Percentiles rank a stretch among this genome's conserved stretches.
Conservation (phyloP, 2,797 vertebrate species). For the Amblyraja radiata region DNA sequence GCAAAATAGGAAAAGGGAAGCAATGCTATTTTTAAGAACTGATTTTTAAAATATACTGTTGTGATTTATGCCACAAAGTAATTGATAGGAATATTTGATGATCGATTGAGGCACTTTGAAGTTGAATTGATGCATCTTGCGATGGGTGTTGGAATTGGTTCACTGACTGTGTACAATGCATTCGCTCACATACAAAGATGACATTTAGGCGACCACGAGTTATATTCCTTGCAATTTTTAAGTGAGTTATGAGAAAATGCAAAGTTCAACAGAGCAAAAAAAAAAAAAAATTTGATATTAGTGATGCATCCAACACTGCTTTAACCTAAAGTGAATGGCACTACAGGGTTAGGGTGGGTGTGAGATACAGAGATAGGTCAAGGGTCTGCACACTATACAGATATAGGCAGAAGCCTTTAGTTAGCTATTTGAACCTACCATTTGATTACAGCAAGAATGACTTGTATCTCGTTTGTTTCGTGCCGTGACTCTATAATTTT, state of each 20-base stretch:
- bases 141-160: background rate
- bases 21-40: constrained; percentile 50
- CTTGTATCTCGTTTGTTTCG: background rate
- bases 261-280: too few relatives aligned
- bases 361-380: background rate
- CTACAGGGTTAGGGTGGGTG: background rate
- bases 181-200: too few relatives aligned
- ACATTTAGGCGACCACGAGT: too few relatives aligned
- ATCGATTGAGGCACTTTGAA: background rate
- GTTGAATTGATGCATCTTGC: too few relatives aligned
- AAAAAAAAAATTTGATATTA: background rate
- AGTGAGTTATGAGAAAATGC: too few relatives aligned
- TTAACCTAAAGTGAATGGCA: too few relatives aligned
- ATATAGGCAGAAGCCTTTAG: background rate
- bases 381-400: background rate
- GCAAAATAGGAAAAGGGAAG: constrained; percentile 39
- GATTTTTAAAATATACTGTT: constrained; percentile 32
- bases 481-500: background rate
- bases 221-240: too few relatives aligned
- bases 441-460: background rate
- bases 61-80: background rate
- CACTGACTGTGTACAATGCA: too few relatives aligned
- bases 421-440: background rate
- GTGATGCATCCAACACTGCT: background rate
- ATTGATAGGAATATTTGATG: background rate